Evolutionary conservation across 2,113 vertebrate genomes (phyloP).

Genomic region (Penelope pileata): DNA sequence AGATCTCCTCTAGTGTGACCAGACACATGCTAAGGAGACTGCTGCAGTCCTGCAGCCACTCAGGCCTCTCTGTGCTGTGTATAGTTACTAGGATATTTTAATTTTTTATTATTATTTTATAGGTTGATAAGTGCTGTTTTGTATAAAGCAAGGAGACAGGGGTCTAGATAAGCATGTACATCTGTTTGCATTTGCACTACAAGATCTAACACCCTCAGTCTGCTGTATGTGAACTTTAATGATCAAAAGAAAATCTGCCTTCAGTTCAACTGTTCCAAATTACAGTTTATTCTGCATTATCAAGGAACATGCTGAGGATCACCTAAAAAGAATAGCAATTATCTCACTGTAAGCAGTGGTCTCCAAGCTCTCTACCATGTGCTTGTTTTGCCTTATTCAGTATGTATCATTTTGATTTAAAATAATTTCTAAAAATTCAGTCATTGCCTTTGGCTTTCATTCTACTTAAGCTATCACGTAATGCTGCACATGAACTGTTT

Average conservation of each 20-base stretch:
- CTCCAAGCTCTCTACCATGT: neutral
- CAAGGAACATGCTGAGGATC: neutral
- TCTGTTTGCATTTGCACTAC: neutral
- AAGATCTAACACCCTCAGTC: neutral
- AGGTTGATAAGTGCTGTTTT: neutral
- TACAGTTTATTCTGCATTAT: neutral
- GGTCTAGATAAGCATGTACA: neutral
- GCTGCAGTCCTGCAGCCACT: neutral
- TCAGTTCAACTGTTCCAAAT: slow-evolving; percentile 1
- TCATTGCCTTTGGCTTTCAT: slow-evolving; percentile 32
- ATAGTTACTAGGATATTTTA: neutral
- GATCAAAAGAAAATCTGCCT: neutral
- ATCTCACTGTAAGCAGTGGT: neutral
- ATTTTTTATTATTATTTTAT: neutral
- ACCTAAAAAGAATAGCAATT: slow-evolving; percentile 12
- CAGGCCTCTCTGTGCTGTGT: neutral
- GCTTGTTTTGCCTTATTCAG: neutral
- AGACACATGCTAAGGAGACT: neutral
- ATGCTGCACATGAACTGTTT: neutral
- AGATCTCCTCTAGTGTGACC: neutral
- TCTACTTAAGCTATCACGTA: slow-evolving; percentile 19
- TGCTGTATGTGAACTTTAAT: neutral
- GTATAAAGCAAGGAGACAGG: neutral
- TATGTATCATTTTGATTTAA: slow-evolving; percentile 3
- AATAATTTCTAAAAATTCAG: slow-evolving; percentile 50